Evolutionary conservation across 2,113 vertebrate species (phyloP).

Genomic region (Pagrus major): DNA sequence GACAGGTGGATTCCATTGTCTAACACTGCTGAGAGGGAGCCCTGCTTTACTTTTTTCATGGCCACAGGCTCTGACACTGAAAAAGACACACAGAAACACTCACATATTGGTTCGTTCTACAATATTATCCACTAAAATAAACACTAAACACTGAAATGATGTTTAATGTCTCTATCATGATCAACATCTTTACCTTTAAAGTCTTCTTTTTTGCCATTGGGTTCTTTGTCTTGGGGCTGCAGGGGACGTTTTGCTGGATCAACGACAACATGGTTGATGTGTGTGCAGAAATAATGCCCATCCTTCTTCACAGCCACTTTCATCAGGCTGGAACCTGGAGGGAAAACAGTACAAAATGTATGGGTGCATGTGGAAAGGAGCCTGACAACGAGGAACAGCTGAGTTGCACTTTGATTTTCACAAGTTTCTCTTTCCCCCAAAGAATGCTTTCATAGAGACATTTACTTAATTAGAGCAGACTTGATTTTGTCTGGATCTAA

Average conservation of each 20-base stretch:
- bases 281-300: constrained; percentile 90
- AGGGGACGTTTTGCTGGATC: neutral
- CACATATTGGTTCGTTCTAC: neutral
- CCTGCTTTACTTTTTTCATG: constrained; percentile 83
- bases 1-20: constrained; percentile 90
- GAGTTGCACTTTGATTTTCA: neutral
- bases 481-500: neutral
- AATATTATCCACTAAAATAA: neutral
- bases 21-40: constrained; percentile 90
- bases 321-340: constrained; percentile 86
- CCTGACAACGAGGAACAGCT: neutral
- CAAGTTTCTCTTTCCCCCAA: neutral
- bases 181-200: constrained; percentile 36
- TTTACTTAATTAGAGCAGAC: neutral
- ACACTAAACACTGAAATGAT: no score
- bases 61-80: constrained; percentile 54
- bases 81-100: neutral
- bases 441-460: neutral
- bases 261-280: constrained; percentile 75
- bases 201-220: constrained; percentile 12
- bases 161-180: neutral
- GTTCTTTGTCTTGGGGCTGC: constrained; percentile 49
- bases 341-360: neutral
- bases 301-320: constrained; percentile 91
- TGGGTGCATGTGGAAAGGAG: neutral